Evolutionary conservation across 2,888 invertebrate genomes (phyloP).

Genomic region (Hipparchia sbordonii): DNA sequence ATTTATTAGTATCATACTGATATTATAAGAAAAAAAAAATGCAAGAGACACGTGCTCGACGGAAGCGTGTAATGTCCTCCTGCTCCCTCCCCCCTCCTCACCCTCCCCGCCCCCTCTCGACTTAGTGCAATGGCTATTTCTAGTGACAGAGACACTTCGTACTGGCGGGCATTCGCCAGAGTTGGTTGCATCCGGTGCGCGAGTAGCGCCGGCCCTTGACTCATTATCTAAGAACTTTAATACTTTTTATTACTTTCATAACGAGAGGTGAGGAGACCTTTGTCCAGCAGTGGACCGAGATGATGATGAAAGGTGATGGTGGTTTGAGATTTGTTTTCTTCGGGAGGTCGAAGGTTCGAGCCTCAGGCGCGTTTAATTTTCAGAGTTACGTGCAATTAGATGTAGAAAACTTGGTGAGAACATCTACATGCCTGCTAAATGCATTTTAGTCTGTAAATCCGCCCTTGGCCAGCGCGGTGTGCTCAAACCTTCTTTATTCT

Average conservation of each 20-base stretch:
- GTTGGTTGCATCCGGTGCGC: slow-evolving; percentile 44
- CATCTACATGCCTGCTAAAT: too few species aligned
- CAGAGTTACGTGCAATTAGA: too few species aligned
- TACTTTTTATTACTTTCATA: neutral
- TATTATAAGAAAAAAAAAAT: slow-evolving; percentile 52
- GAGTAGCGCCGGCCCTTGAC: slow-evolving; percentile 32
- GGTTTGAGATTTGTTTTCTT: too few species aligned
- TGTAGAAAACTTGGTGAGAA: too few species aligned
- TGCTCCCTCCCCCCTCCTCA: slow-evolving; percentile 32
- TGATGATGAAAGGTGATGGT: too few species aligned
- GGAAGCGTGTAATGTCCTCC: slow-evolving; percentile 57
- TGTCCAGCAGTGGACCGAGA: too few species aligned
- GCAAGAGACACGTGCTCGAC: slow-evolving; percentile 65
- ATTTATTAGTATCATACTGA: slow-evolving; percentile 1
- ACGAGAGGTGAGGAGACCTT: too few species aligned
- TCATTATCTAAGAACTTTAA: slow-evolving; percentile 29
- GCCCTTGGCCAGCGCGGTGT: too few species aligned
- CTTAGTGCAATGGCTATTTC: slow-evolving; percentile 44
- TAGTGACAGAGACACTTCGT: slow-evolving; percentile 71
- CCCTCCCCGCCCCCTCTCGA: slow-evolving; percentile 28
- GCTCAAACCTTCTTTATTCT: too few species aligned
- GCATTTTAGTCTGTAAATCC: too few species aligned
- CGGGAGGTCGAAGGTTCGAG: too few species aligned
- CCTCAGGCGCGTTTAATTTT: too few species aligned
- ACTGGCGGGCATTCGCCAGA: slow-evolving; percentile 52